Base-by-base conservation (phyloP, 2,113 vertebrate genomes). In the Hystrix brachyura region DNA sequence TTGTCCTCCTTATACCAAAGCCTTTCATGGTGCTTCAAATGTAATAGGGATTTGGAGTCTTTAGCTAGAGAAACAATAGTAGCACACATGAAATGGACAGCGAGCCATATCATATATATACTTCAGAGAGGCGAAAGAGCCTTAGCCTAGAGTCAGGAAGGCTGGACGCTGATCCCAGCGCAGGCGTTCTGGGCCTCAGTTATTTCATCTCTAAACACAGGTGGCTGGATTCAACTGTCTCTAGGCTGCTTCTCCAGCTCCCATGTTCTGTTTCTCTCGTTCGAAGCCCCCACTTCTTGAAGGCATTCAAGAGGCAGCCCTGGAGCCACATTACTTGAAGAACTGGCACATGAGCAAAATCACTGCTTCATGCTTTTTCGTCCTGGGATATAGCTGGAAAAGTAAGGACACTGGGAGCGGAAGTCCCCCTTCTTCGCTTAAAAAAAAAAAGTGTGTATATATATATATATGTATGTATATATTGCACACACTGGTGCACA, bases 1-100 rank as follows among this genome's bases (percentile, higher is more conserved):
- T 72, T n/a, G 71, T 55, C 55, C 34, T 85, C 64, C 53, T 93
- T 85, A 72, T 32, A 74, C 57, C 79, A 92, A 90, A 92, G 85
- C 21, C 51, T 92, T 38, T 57, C 60, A 13, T 21, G 8, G 46
- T 71, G 67, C 83, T 97, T 94, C 83, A 46, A 82, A 89, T 46
- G 43, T 67, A 38, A 86, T 5, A 97, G 19, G 38, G 23, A 65
- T 14, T 95, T 76, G 38, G 57, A 38, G 55, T 57, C 67, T 88
- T 85, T 32, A 34, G 6, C 0, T 82, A 12, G 86, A 53, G 78
- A 95, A 78, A 93, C 29, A 57, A 72, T 8, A 89, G 60, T 51
- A 59, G 65, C 60, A 72, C 29, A 9, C 8, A 62, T n/a, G 7
- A 64, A 91, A 48, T 34, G 34, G 60, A 10, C 10, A 48, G 18